Evolutionary conservation across 2,888 invertebrate species (phyloP).

Genomic region (Calameuta pallipes): DNA sequence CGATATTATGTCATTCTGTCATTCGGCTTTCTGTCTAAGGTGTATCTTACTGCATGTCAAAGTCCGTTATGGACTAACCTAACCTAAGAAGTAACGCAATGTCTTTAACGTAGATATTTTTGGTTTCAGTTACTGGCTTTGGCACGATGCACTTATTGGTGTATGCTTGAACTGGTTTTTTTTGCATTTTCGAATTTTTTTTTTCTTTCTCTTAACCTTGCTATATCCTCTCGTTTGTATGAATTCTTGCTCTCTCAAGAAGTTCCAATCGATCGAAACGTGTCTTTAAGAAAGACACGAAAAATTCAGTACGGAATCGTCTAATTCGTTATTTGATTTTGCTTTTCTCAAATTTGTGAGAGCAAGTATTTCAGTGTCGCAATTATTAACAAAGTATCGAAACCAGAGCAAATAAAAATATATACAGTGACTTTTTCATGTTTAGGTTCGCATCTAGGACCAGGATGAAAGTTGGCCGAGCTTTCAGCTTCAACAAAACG

Average conservation of each 20-base stretch:
- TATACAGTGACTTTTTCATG: slow-evolving; percentile 12
- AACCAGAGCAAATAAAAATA: not conserved
- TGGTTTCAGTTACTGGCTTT: slow-evolving; percentile 11
- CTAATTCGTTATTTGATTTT: not conserved
- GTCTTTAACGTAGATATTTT: slow-evolving; percentile 4
- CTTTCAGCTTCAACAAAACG: slow-evolving; percentile 95
- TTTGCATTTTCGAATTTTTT: slow-evolving; percentile 11
- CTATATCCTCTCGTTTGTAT: slow-evolving; percentile 31
- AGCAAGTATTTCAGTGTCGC: not conserved
- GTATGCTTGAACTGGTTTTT: slow-evolving; percentile 40
- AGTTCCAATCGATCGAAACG: slow-evolving; percentile 4
- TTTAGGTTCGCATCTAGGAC: slow-evolving; percentile 81
- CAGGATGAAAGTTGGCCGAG: slow-evolving; percentile 89
- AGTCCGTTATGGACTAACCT: not conserved
- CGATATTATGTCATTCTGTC: not conserved
- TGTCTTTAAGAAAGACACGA: not conserved
- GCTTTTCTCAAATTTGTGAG: not conserved
- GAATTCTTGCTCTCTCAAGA: slow-evolving; percentile 36
- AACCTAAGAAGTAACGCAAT: not conserved
- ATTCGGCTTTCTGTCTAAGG: not conserved
- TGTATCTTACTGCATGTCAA: not conserved
- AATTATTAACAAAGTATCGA: not conserved
- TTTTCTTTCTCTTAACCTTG: slow-evolving; percentile 28
- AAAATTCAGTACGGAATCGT: not conserved
- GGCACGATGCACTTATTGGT: not conserved